phyloP scores from a whole-genome alignment of 2,797 vertebrate species.

The Acridotheres tristis region DNA sequence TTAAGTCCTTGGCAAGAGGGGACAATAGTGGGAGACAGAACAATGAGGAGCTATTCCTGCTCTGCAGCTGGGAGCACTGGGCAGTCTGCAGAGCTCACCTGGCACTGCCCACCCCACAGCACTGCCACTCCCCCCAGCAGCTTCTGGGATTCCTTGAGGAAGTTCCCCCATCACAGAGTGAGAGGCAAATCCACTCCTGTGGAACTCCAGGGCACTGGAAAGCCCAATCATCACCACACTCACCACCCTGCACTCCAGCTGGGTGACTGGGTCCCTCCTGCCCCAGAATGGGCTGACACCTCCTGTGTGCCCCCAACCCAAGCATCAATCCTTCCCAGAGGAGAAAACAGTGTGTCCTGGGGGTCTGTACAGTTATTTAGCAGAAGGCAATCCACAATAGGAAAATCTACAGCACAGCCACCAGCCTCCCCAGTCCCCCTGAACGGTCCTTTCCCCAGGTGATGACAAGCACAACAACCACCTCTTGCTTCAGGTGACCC shows the following conservation, averaged over 20 bases:
- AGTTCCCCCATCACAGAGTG: fast-evolving
- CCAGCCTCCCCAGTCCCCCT: not conserved
- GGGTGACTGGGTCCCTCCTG: not conserved
- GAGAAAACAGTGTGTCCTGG: not conserved
- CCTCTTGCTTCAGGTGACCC: not conserved
- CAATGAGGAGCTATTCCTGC: not conserved
- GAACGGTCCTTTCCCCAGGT: not conserved
- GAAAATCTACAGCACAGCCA: not conserved
- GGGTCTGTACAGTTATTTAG: no score
- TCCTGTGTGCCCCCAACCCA: not conserved
- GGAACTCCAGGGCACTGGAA: not conserved
- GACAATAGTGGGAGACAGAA: not conserved
- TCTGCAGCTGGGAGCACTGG: not conserved
- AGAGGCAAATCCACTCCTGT: not conserved
- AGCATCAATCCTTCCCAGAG: not conserved
- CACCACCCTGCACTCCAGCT: fast-evolving
- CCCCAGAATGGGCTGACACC: not conserved
- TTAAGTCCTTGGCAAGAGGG: not conserved
- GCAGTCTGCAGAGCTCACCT: not conserved
- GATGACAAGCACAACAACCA: not conserved
- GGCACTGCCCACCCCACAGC: not conserved
- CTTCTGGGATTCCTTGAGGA: not conserved
- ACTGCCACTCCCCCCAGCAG: not conserved
- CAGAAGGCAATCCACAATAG: not conserved
- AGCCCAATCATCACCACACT: not conserved